A percentile compares a stretch with the other conserved stretches of the same genome.
Evolutionary conservation across 2,888 invertebrate species (phyloP).

Genomic region (Dinocampus coccinellae): DNA sequence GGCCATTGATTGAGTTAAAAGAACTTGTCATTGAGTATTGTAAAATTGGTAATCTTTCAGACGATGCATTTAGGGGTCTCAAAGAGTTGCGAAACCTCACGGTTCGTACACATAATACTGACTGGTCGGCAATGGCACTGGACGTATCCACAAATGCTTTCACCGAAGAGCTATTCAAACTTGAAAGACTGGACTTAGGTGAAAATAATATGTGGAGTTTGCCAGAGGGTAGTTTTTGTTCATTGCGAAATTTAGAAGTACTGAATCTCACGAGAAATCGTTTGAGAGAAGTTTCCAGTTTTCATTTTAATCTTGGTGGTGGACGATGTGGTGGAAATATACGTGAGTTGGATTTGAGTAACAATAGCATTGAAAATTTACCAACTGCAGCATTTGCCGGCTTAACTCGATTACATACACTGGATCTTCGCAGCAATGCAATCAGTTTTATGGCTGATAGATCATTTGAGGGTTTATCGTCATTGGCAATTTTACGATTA

Average conservation of each 20-base stretch:
- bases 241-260: constrained; percentile 80
- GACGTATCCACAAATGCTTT: constrained; percentile 83
- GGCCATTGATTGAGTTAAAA: constrained; percentile 80
- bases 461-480: constrained; percentile 81
- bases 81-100: constrained; percentile 84
- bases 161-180: constrained; percentile 79
- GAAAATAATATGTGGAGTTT: constrained; percentile 86
- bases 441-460: constrained; percentile 82
- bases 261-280: constrained; percentile 85
- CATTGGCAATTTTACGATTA: constrained; percentile 81
- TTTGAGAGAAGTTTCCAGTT: constrained; percentile 80
- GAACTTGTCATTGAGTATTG: constrained; percentile 86
- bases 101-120: constrained; percentile 85
- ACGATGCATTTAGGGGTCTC: constrained; percentile 85
- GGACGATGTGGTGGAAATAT: constrained; percentile 81
- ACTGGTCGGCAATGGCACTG: constrained; percentile 85
- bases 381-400: constrained; percentile 81
- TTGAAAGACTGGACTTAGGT: constrained; percentile 82
- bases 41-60: constrained; percentile 84
- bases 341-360: constrained; percentile 80
- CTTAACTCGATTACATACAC: constrained; percentile 78
- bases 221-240: constrained; percentile 83
- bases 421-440: constrained; percentile 83
- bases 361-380: constrained; percentile 83
- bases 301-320: constrained; percentile 77